Base-by-base conservation (phyloP, 2,113 vertebrate species). In the Toxotes chatareus region DNA sequence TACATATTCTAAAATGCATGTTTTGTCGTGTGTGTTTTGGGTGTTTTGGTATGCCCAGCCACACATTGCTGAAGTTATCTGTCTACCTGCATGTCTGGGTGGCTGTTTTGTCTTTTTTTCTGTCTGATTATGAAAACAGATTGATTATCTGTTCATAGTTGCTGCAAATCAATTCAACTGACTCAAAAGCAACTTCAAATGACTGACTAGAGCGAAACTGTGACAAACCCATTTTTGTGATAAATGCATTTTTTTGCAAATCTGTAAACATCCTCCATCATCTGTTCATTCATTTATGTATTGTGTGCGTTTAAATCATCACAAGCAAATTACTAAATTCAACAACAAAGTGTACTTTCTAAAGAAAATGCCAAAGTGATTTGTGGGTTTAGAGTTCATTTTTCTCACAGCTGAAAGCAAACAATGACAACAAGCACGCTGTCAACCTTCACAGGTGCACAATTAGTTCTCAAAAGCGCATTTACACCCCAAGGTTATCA, bases 101-200 rank as follows among this genome's bases (percentile, higher is more conserved):
- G 34, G 9, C 31, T 53, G 46, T 4, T 7, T 38, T n/a, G 14
- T 8, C 34, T 7, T 40, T 38, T 46, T 62, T 62, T 70, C 19
- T 62, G 47, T 40, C 56, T 67, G 62, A 56, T 73, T 73, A 38
- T 40, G 2, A 32, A 61, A 53, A 57, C 19, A 60, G 51, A 59
- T 46, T 27, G 38, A 53, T 13, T 47, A 49, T 60, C 31, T 40
- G 67, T 67, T 65, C 31, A 38, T 55, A 42, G 53, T 31, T 32
- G n/a, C n/a, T 32, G 17, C 55, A 51, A 76, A 76, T 76, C 61
- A 81, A 13, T 65, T 7, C 2, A 3, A 5, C 49, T 46, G 11
- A 57, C 27, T 3, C 9, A 14, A 36, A 2, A 16, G 21, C 9
- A 49, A 21, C 53, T 44, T 46, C 32, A 71, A 31, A 47, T 36